Evolutionary conservation across 2,888 invertebrate species (phyloP), one percentile per base, ranked within the genome.

Genomic region (Empis stercorea): DNA sequence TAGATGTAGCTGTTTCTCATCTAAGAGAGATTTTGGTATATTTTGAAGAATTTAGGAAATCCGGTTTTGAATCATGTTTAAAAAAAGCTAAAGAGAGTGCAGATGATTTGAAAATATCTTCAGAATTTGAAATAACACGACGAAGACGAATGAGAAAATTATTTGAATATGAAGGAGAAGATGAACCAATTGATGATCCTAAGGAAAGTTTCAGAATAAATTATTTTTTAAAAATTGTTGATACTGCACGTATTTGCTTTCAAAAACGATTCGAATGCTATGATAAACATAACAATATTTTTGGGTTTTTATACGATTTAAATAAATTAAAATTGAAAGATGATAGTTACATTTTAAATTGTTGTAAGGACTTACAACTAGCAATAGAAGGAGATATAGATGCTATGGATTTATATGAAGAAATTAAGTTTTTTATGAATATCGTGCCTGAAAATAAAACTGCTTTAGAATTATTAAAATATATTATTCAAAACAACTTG

Each of bases 181-280:
- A 44, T 44, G 43, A 38, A 38, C 38, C 43, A 20, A 44, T 44
- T 14, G 20, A 44, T n/a, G 43, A 44, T 23, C 36, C n/a, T n/a
- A 23, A 44, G 10, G 43, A 44, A 43, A 43, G 36, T 44, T 44
- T 44, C 14, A 44, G 20, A 44, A 44, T 23, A 20, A 36, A 44
- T 20, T 44, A 36, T 17, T 44, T 44, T 44, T 44, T 44, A n/a
- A 44, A 23, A 36, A 44, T 23, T 44, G 20, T 32, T 15, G 32
- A 43, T 43, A 14, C 11, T 32, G 30, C 34, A 34, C 34, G 20
- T 43, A 38, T 38, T 11, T 38, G 38, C 32, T 17, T 43, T 43
- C 16, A 16, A 34, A 37, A 44, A 36, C 4, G 15, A 27, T 44
- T 30, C 37, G 27, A 16, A 23, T 15, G 14, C 14, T 43, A 32